Evolutionary conservation across 2,113 vertebrate species (phyloP), one percentile per base, ranked within the genome.

Genomic region (Pampusana beccarii): DNA sequence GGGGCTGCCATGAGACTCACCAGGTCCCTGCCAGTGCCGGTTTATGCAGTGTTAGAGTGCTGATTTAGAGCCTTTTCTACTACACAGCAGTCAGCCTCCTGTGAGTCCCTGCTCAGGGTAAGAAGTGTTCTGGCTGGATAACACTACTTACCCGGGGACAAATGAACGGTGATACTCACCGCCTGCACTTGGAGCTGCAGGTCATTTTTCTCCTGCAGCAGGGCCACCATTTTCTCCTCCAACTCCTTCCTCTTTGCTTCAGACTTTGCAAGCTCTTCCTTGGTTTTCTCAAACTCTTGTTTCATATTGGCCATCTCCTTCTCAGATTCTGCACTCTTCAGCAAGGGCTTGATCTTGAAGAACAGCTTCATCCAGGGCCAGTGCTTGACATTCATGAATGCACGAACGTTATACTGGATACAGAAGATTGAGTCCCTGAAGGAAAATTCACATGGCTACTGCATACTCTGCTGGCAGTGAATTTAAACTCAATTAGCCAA

Each of bases 261-360:
- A 71, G 98, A 98, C 69, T 98, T 98, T 10, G 93, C 96, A 25
- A 99, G 93, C 1, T 98, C 98, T 38, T 98, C 98, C 71, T 98
- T 97, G 72, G 98, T 90, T 72, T 98, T 98, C 15, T 97, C 85
- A 80, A 98, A 98, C 7, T 98, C 98, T 88, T 98, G 98, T 58
- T 98, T 99, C 97, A 99, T 98, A 79, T 42, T 98, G 94, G 98
- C 98, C 98, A 99, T 98, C 78, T 99, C 98, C 65, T 99, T 99
- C 74, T 99, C 98, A 1, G 98, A 97, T 73, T 99, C 98, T 0
- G 98, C 98, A 2, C 97, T 98, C 97, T 97, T 98, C 19, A 99
- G 97, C n/a, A 99, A 96, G 3, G 99, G 99, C 40, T 99, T 98
- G 93, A 99, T 98, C 93, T 98, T 98, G 87, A 98, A 98, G 42